A percentile compares a stretch with the other conserved stretches of the same genome.
Conservation (phyloP, 2,797 vertebrate species). For the Aplochiton taeniatus region DNA sequence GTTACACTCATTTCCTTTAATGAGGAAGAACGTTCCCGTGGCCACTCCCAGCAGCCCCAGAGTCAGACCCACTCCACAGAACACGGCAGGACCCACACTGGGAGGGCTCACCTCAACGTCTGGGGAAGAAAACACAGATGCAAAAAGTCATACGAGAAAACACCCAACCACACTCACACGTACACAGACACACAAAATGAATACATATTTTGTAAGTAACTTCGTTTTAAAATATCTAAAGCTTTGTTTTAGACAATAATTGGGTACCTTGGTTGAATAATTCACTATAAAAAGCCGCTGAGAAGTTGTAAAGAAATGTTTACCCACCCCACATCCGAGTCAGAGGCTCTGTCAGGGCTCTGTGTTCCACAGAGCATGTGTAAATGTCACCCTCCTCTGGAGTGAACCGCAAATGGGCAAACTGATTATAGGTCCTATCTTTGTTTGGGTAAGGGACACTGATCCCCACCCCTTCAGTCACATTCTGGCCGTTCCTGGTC, state of each 20-base stretch:
- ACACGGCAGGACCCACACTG: slow-evolving; percentile 16
- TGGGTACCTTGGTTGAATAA: no score
- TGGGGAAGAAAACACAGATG: background rate
- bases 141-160: no score
- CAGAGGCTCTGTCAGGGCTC: slow-evolving; percentile 8
- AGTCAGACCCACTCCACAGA: slow-evolving; percentile 15
- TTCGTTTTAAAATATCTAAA: no score
- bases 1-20: slow-evolving; percentile 12
- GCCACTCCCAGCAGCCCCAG: slow-evolving; percentile 16
- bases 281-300: no score
- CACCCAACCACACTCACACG: background rate
- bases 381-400: slow-evolving; percentile 50
- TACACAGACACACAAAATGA: background rate
- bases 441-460: slow-evolving; percentile 20
- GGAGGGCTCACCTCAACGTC: slow-evolving; percentile 8
- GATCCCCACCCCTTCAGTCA: slow-evolving; percentile 28
- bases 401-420: slow-evolving; percentile 41
- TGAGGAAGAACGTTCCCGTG: slow-evolving; percentile 15
- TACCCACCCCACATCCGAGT: slow-evolving; percentile 12
- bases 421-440: slow-evolving; percentile 27
- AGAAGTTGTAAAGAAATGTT: no score
- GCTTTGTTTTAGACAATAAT: no score
- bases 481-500: slow-evolving; percentile 45
- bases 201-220: no score
- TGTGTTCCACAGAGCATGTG: slow-evolving; percentile 44